Evolutionary conservation across 2,888 invertebrate species (phyloP), one percentile per base, ranked within the genome.

Genomic region (Malthinus seriepunctatus): DNA sequence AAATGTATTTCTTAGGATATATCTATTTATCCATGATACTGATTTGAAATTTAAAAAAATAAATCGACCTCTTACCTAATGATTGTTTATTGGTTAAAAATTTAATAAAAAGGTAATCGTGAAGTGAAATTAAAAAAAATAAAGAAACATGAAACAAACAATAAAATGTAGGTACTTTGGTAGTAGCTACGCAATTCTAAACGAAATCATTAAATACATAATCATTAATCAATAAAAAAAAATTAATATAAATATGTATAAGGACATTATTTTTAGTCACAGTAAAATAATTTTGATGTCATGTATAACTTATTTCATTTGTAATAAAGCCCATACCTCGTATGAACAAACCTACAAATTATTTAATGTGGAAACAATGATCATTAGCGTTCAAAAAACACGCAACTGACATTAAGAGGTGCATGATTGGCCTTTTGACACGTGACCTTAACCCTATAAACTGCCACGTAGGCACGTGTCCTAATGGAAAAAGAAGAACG

Each of bases 391-490:
- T 60, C 62, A 54, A 56, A 62, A 42, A 60, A 63, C 66, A 63
- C 62, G 63, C 63, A 49, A 65, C 45, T 50, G 60, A 56, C 62
- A 60, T 56, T 60, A 64, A 65, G 64, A 53, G 61, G 45, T 58
- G 56, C 57, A 61, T 62, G 63, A 68, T 68, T 68, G 66, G 63
- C 64, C 63, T 60, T 64, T 67, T 68, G 68, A 68, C 68, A 68
- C 68, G 68, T 68, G 68, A 68, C 68, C 65, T 61, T 56, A 51
- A 55, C 55, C 50, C 59, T 55, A 44, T 34, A 51, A 51, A 54
- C 61, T 61, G 60, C 47, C 51, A 51, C 38, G 14, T n/a, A 31
- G 60, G n/a, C 66, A 65, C 64, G 64, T 63, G 63, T 35, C 56
- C 2, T 42, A 42, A 42, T 42, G n/a, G 2, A 39, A 49, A 51